phyloP scores from a whole-genome alignment of 2,888 invertebrate species.

The Torymus aiolomorphi region DNA sequence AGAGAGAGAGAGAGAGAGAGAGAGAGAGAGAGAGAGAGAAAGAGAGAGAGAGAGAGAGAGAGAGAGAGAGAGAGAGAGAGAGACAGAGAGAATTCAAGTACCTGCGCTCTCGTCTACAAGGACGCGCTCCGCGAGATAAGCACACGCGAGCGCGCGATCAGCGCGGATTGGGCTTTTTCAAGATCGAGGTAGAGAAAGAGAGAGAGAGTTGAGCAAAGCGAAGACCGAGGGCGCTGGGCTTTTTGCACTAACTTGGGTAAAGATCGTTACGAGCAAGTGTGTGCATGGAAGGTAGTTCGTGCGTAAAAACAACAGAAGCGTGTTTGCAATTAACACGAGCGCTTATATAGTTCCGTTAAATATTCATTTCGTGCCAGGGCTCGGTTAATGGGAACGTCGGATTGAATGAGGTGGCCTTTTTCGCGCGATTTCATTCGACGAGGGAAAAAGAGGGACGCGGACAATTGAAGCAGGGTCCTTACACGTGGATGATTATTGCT shows the following conservation, averaged over 20 bases:
- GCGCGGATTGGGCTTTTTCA: constrained; percentile 22
- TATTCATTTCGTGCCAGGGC: constrained; percentile 17
- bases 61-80: not conserved
- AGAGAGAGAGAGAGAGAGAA: not conserved
- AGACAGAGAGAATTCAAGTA: not conserved
- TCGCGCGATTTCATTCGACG: too few relatives aligned
- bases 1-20: not conserved
- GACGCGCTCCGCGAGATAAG: constrained; percentile 1
- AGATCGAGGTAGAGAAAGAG: not conserved
- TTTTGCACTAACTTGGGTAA: too few relatives aligned
- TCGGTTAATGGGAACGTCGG: constrained; percentile 39
- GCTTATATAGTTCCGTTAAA: constrained; percentile 16
- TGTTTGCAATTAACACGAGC: constrained; percentile 25
- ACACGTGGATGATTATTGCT: too few relatives aligned
- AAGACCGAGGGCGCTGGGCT: too few relatives aligned
- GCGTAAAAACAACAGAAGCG: too few relatives aligned
- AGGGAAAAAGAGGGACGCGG: too few relatives aligned
- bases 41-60: not conserved
- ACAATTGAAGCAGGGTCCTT: too few relatives aligned
- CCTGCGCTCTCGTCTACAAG: constrained; percentile 34
- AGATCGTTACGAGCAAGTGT: too few relatives aligned
- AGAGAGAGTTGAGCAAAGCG: too few relatives aligned
- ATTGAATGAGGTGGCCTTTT: constrained; percentile 18
- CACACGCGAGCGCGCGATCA: constrained; percentile 30
- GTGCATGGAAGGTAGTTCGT: too few relatives aligned